Evolutionary conservation across 2,888 invertebrate species (phyloP).

Genomic region (Phlogophora meticulosa): DNA sequence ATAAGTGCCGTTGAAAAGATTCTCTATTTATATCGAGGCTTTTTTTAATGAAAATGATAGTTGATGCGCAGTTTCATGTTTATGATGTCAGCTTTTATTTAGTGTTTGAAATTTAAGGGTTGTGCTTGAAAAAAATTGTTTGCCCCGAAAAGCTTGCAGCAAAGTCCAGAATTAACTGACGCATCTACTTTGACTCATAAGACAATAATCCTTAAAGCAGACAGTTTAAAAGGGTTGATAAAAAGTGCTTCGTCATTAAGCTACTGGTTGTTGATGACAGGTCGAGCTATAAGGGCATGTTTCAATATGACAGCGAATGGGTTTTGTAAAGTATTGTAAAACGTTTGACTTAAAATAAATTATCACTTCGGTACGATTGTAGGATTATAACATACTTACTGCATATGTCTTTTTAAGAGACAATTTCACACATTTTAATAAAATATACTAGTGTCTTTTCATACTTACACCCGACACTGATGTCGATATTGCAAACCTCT

Average conservation of each 20-base stretch:
- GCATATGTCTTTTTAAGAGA: not conserved
- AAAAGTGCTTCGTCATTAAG: slow-evolving; percentile 31
- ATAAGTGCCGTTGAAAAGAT: slow-evolving; percentile 85
- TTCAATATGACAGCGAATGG: not conserved
- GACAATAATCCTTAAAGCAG: slow-evolving; percentile 33
- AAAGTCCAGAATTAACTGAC: slow-evolving; percentile 5
- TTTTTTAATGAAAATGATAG: slow-evolving; percentile 72
- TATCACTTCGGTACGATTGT: not conserved
- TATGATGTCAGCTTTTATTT: slow-evolving; percentile 57
- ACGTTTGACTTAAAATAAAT: not conserved
- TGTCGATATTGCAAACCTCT: not conserved
- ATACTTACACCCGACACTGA: slow-evolving; percentile 12
- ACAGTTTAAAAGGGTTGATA: slow-evolving; percentile 19
- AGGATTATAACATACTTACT: not conserved
- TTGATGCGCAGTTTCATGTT: slow-evolving; percentile 69
- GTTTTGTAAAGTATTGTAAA: no score
- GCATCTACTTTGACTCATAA: slow-evolving; percentile 14
- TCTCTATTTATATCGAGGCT: slow-evolving; percentile 78
- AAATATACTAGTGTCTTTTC: not conserved
- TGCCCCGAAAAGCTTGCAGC: not conserved
- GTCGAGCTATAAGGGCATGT: not conserved
- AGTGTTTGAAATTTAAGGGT: slow-evolving; percentile 4
- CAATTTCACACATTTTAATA: not conserved
- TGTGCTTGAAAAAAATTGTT: not conserved
- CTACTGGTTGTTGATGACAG: slow-evolving; percentile 9